These are phyloP conservation scores for Cephus pygmeus DNA, from an alignment of 2,888 invertebrate species.

Conservation along the genomic window DNA sequence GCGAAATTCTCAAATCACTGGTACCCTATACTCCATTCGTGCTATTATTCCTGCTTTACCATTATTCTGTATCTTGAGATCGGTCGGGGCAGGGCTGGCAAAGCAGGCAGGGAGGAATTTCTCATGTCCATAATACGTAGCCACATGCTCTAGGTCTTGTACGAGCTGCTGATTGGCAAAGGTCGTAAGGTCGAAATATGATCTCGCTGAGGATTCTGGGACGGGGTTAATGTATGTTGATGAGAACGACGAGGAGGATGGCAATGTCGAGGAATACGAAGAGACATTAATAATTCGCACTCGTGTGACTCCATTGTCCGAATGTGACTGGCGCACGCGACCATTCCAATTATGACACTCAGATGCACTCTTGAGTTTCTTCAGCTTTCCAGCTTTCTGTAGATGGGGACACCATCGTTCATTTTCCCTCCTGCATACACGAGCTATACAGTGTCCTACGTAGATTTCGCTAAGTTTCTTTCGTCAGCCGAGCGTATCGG, in stretches of 20 bases:
- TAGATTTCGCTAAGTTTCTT: neutral
- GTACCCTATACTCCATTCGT: neutral
- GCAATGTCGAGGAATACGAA: conserved; percentile 35
- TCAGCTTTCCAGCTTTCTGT: conserved; percentile 19
- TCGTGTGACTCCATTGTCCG: conserved; percentile 62
- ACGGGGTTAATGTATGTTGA: neutral
- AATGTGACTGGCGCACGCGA: conserved; percentile 52
- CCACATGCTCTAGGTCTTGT: neutral
- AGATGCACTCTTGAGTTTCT: conserved; percentile 9
- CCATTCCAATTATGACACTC: conserved; percentile 59
- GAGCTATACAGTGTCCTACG: neutral
- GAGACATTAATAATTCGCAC: conserved; percentile 58
- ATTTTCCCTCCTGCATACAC: conserved; percentile 4
- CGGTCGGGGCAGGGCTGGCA: fast-evolving
- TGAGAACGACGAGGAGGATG: conserved; percentile 30
- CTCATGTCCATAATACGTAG: neutral
- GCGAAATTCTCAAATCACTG: neutral
- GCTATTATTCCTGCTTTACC: too few relatives aligned
- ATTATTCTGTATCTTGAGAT: too few relatives aligned
- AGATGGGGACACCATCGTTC: conserved; percentile 11
- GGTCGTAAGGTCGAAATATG: neutral
- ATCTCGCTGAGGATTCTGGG: neutral
- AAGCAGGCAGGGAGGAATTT: neutral
- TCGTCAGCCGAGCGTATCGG: neutral
- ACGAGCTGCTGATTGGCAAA: neutral